Base-by-base conservation (phyloP, 2,888 invertebrate species). In the Eulithis testata region DNA sequence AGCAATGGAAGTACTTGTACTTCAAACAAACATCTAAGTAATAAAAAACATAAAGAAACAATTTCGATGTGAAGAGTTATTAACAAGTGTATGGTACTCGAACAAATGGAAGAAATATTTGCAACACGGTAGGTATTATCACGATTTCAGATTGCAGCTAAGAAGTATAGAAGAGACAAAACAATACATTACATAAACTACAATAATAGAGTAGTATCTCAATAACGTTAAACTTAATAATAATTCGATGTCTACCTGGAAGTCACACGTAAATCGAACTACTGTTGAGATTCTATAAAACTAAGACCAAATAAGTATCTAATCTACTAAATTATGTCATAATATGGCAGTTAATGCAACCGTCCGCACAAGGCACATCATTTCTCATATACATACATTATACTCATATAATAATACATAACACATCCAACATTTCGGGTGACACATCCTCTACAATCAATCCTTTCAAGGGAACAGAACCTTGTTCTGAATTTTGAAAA, bases 261-360 rank as follows among this genome's bases (percentile, higher is more conserved):
- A 88, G 84, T 89, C 86, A 82, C 81, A 81, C 86, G 86, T 85
- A 81, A 82, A 87, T 87, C 84, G 79, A 89, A 87, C 83, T 89
- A 88, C 76, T 81, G 81, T 84, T 86, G 88, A 87, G 81, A 83
- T 80, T 84, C 89, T 91, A 43, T 51, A 90, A 74, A 80, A 69
- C 90, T 91, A 91, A 88, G 80, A 82, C 84, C 81, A 83, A 69
- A 84, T 85, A 89, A 84, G 85, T 89, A 88, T 79, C 83, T 73
- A 70, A 67, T 70, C 71, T 72, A 73, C 87, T 90, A 91, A 89
- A 90, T 84, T 93, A 93, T 89, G 91, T 91, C 87, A 89, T 93
- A 93, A 93, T 93, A 93, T 93, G 92, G 92, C 92, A 93, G 92
- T 93, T 91, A 88, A 85, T 87, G 90, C 90, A 91, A 91, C 89